Conservation (phyloP, 2,113 vertebrate genomes). For the Tragelaphus strepsiceros region DNA sequence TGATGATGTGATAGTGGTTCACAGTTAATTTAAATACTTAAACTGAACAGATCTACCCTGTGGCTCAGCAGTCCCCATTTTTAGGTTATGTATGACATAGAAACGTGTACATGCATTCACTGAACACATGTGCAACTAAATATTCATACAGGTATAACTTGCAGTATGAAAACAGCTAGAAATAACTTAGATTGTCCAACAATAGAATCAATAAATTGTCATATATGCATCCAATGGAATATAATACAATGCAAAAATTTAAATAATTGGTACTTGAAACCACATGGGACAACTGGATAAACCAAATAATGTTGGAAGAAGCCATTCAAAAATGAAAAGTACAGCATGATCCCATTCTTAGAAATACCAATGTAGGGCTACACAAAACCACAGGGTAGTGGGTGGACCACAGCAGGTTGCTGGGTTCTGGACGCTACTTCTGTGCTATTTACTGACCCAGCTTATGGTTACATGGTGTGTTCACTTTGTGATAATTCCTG, state of each 20-base stretch:
- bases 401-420: rapidly evolving
- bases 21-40: not conserved
- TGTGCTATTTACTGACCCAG: not conserved
- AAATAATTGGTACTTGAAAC: not conserved
- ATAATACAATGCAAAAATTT: not conserved
- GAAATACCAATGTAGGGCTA: not conserved
- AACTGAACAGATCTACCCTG: not conserved
- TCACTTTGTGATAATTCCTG: not conserved
- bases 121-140: not conserved
- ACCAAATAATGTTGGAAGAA: not conserved
- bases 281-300: not conserved
- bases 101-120: not conserved
- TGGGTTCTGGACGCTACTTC: not conserved
- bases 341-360: not conserved
- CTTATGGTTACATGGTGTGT: not conserved
- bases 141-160: not conserved
- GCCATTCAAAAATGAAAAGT: not conserved
- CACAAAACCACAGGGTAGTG: rapidly evolving
- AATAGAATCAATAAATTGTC: too few relatives aligned
- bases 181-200: not conserved
- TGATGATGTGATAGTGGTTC: not conserved
- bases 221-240: not conserved
- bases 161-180: not conserved
- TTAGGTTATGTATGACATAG: not conserved
- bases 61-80: not conserved